Conservation (phyloP, 2,888 invertebrate genomes). For the Yponomeuta cagnagella region DNA sequence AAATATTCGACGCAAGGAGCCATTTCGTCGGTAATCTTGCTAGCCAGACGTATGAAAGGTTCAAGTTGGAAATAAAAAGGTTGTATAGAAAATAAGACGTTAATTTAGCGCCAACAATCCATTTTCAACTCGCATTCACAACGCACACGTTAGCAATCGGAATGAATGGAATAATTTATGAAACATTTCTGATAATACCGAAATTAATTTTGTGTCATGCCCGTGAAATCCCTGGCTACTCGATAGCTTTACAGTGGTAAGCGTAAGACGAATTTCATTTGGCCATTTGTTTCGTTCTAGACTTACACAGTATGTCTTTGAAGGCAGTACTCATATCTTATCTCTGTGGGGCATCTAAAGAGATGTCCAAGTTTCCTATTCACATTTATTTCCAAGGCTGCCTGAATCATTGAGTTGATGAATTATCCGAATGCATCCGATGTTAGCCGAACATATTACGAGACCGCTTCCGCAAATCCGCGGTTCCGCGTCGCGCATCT, state of each 20-base stretch:
- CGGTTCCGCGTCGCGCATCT: no score
- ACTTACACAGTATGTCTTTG: no score
- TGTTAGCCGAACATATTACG: no score
- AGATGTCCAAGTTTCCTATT: no score
- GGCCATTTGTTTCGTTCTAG: no score
- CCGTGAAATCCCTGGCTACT: neutral
- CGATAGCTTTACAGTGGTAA: neutral
- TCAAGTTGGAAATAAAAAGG: neutral
- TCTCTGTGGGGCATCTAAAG: no score
- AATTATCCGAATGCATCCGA: no score
- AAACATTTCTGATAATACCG: neutral
- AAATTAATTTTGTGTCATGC: neutral
- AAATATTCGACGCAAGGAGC: conserved; percentile 10
- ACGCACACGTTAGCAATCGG: neutral
- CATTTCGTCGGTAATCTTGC: conserved; percentile 7
- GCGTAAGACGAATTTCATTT: neutral
- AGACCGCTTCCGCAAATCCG: no score
- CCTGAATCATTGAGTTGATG: no score
- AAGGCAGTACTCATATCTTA: no score
- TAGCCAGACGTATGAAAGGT: neutral
- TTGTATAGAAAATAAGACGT: neutral
- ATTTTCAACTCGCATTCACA: neutral
- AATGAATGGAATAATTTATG: neutral
- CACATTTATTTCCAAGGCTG: no score
- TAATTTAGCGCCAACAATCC: neutral